Evolutionary conservation across 2,113 vertebrate genomes (phyloP), one percentile per base, ranked within the genome.

Genomic region (Eulemur macaco): DNA sequence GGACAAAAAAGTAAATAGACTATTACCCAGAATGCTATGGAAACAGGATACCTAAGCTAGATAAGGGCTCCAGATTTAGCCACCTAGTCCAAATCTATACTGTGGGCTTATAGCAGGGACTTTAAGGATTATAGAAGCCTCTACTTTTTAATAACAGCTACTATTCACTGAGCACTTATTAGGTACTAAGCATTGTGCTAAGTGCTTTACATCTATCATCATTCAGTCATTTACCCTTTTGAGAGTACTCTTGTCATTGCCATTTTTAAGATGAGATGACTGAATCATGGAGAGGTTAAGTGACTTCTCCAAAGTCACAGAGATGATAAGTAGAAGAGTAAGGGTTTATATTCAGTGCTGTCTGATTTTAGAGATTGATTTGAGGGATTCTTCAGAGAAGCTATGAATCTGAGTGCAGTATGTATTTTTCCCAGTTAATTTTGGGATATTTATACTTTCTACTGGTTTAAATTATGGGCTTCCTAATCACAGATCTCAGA

Each of bases 221-320:
- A 71, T 39, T 88, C 42, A 82, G 27, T 74, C 17, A 58, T 73
- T 84, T 84, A 74, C 58, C 54, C 77, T 64, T 91, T 45, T 93
- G 63, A 87, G 20, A 64, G 74, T 31, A 56, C 39, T 73, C 69
- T 73, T 68, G 63, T 81, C 34, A 73, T 73, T 73, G 8, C 8
- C 54, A n/a, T 83, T 83, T 90, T 96, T 56, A 85, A 95, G 71
- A 66, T 91, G 42, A 88, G 77, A 85, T n/a, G 56, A 88, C 23
- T 89, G 58, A 96, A 78, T 89, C 76, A 63, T 29, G 11, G 77
- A 45, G 31, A 94, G 54, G 34, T 42, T 77, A 93, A 77, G 74
- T 94, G 34, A 91, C 64, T 96, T 93, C 34, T 18, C 74, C 76
- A 92, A 93, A 81, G 66, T 84, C 23, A 89, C 31, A 82, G 47